phyloP scores from a whole-genome alignment of 2,113 vertebrate genomes.

The Myxocyprinus asiaticus region DNA sequence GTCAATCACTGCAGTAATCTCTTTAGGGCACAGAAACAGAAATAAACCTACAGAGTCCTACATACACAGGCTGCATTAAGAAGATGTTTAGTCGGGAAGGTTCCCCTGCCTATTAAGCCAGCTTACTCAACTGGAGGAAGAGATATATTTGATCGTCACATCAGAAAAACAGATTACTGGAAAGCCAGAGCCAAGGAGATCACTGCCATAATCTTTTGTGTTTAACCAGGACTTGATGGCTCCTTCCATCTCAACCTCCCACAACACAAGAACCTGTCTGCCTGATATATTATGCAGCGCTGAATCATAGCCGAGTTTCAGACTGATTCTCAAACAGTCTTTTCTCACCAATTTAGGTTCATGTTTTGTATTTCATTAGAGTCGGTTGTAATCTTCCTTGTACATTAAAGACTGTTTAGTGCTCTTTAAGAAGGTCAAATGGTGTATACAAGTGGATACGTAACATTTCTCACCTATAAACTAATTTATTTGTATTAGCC shows the following conservation, averaged over 20 bases:
- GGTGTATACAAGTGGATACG: background rate
- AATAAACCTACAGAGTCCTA: constrained; percentile 35
- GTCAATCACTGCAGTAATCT: constrained; percentile 40
- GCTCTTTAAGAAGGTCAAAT: background rate
- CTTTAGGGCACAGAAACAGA: background rate
- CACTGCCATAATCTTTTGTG: constrained; percentile 41
- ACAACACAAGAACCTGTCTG: constrained; percentile 24
- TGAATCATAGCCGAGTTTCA: background rate
- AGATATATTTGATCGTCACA: constrained; percentile 39
- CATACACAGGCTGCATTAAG: constrained; percentile 22
- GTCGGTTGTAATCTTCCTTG: constrained; percentile 1
- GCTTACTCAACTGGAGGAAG: constrained; percentile 17
- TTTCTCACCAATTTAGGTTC: background rate
- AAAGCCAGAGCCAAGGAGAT: constrained; percentile 28
- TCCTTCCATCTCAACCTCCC: constrained; percentile 11
- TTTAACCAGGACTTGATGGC: constrained; percentile 35
- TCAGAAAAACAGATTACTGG: constrained; percentile 40
- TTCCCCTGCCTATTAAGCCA: constrained; percentile 36
- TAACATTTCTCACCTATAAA: no score
- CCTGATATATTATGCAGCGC: background rate
- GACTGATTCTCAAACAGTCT: background rate
- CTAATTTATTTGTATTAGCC: background rate
- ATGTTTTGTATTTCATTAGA: background rate
- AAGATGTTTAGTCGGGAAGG: constrained; percentile 6
- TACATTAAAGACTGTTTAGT: background rate